These are phyloP conservation scores for Sarcoramphus papa DNA, from an alignment of 2,797 vertebrate species.

Conservation along the genomic window DNA sequence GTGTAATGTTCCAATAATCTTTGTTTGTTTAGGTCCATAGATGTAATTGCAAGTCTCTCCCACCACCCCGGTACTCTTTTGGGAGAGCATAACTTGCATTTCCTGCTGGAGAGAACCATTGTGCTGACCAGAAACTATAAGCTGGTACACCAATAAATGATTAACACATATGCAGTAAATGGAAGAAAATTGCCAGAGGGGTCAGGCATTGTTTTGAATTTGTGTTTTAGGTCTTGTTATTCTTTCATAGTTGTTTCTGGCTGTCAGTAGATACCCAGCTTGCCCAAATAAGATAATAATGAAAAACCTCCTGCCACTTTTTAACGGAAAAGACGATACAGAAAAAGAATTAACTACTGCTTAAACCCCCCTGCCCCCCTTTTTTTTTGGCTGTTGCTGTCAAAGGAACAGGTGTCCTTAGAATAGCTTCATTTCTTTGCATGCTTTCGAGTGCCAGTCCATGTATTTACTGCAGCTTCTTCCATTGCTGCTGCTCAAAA, in stretches of 20 bases:
- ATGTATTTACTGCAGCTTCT: background rate
- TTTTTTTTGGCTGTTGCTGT: background rate
- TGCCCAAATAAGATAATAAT: background rate
- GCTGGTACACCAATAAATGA: background rate
- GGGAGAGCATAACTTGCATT: background rate
- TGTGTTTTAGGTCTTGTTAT: background rate
- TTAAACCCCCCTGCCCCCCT: background rate
- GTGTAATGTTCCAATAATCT: background rate
- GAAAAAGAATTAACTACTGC: background rate
- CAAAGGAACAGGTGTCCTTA: background rate
- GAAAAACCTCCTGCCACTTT: background rate
- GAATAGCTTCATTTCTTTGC: background rate
- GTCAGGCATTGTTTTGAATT: background rate
- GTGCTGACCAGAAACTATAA: background rate
- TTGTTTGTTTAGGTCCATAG: background rate
- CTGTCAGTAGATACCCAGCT: background rate
- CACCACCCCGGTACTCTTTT: background rate
- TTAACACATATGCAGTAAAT: background rate
- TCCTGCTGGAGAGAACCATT: background rate
- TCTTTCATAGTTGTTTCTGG: background rate
- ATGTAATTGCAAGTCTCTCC: background rate
- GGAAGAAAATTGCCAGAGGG: background rate
- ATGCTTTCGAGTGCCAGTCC: background rate
- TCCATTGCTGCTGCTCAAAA: background rate
- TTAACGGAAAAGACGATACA: background rate